These are phyloP conservation scores for Heliconius hewitsoni DNA, from an alignment of 1,140 invertebrate genomes.

Conservation along the genomic window DNA sequence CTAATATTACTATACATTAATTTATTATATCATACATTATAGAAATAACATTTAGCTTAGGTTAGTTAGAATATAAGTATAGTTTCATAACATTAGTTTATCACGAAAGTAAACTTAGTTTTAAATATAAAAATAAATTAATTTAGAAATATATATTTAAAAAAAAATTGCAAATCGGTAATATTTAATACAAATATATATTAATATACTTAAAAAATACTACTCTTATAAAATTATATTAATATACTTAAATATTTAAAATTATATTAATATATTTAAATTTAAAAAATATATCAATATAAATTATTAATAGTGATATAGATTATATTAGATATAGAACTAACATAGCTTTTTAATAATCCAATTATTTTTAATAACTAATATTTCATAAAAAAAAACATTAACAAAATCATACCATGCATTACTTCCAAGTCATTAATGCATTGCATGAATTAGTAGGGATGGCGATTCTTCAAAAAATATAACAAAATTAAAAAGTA, in stretches of 20 bases:
- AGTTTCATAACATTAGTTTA: neutral
- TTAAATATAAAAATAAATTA: neutral
- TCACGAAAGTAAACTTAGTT: neutral
- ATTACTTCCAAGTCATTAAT: neutral
- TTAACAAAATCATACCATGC: neutral
- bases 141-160: neutral
- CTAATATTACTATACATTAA: neutral
- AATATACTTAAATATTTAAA: too few relatives aligned
- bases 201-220: too few relatives aligned
- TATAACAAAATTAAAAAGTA: neutral
- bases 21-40: neutral
- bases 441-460: constrained; percentile 1
- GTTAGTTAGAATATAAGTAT: neutral
- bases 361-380: neutral
- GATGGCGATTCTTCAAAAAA: neutral
- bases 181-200: too few relatives aligned
- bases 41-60: neutral
- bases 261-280: too few relatives aligned
- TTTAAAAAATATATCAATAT: too few relatives aligned
- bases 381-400: neutral
- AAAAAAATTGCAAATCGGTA: neutral
- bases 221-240: too few relatives aligned
- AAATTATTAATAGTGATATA: too few relatives aligned
- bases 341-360: constrained; percentile 2
- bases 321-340: neutral